These are phyloP conservation scores for Heterocephalus glaber DNA, from an alignment of 2,113 vertebrate genomes.

Conservation along the genomic window DNA sequence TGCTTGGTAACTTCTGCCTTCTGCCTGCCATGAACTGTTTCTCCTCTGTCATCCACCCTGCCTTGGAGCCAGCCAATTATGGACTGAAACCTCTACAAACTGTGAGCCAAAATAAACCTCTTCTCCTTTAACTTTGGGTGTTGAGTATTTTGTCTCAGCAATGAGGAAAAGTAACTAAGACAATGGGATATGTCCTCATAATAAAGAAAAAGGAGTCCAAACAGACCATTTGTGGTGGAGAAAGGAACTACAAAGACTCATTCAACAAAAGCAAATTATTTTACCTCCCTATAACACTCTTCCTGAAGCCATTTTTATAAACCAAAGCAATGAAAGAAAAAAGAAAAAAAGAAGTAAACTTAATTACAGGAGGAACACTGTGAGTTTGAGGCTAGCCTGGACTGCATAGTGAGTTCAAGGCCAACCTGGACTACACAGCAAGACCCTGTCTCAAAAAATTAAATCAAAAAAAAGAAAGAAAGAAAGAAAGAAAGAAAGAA, in stretches of 20 bases:
- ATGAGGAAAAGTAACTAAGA: not conserved
- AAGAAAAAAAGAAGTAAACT: too few species aligned
- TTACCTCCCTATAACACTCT: not conserved
- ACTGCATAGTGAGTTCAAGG: too few species aligned
- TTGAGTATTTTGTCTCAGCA: not conserved
- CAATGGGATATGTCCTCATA: too few species aligned
- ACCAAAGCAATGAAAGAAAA: not conserved
- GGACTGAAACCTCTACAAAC: too few species aligned
- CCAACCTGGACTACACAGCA: not conserved
- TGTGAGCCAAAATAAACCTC: too few species aligned
- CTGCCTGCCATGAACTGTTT: not conserved
- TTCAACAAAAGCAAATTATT: not conserved
- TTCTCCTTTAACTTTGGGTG: too few species aligned
- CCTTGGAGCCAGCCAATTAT: not conserved
- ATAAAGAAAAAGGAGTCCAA: not conserved
- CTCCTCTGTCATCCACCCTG: not conserved
- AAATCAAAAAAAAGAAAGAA: not conserved
- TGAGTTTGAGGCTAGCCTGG: too few species aligned
- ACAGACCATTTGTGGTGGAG: not conserved
- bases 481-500: too few species aligned
- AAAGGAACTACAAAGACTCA: not conserved
- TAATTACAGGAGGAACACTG: too few species aligned
- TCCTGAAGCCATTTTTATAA: not conserved
- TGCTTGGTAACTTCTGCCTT: not conserved
- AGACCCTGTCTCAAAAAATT: not conserved